phyloP scores from a whole-genome alignment of 1,140 invertebrate genomes.

The Hesperophylax magnus region DNA sequence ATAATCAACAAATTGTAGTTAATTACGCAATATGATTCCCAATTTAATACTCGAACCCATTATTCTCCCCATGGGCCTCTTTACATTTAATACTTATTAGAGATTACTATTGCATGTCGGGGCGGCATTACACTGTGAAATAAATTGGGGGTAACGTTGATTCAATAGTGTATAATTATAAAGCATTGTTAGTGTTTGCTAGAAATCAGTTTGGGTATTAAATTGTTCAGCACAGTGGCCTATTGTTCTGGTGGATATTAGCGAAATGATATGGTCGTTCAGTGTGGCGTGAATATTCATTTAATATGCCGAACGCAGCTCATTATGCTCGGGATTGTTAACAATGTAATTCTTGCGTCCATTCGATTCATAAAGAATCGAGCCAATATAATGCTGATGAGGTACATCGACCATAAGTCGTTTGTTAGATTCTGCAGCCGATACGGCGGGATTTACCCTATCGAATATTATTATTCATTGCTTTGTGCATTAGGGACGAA shows the following conservation, averaged over 20 bases:
- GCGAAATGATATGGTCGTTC: constrained; percentile 24
- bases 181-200: constrained; percentile 18
- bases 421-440: no score
- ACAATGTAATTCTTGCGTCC: no score
- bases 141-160: constrained; percentile 14
- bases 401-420: no score
- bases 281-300: constrained; percentile 3
- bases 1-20: constrained; percentile 10
- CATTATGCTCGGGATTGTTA: not conserved
- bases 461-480: no score
- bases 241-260: constrained; percentile 36
- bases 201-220: constrained; percentile 13
- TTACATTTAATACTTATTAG: constrained; percentile 21
- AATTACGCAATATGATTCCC: not conserved
- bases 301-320: constrained; percentile 16
- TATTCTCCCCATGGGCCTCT: not conserved
- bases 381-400: no score
- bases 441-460: no score
- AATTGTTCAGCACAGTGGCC: constrained; percentile 17
- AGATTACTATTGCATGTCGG: constrained; percentile 30
- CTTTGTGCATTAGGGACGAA: no score
- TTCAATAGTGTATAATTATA: constrained; percentile 34
- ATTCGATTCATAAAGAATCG: no score
- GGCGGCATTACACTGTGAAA: constrained; percentile 9
- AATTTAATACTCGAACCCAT: not conserved